Evolutionary conservation across 2,113 vertebrate species (phyloP), one percentile per base, ranked within the genome.

Genomic region (Pleuronectes platessa): DNA sequence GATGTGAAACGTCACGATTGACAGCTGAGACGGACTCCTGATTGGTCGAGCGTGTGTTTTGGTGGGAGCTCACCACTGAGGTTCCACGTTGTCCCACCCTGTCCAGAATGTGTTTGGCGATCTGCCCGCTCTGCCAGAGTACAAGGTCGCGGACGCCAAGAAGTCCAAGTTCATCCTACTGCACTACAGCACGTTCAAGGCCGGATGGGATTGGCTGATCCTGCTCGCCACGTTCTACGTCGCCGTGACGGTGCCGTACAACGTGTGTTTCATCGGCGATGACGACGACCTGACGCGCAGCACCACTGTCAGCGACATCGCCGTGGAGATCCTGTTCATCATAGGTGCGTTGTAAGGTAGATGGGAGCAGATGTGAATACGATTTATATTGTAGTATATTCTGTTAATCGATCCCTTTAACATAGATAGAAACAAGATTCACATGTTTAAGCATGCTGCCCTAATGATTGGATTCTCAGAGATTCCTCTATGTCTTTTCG

Each of bases 141-240:
- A 99, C 88, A 99, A 99, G 92, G 97, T 99, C 83, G 97, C 97
- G 26, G 97, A 98, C 88, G 97, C 97, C 92, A 98, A 99, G 94
- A 99, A 97, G 85, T 98, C 97, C 71, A 97, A 96, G 84, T 98
- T 98, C 93, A 98, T 99, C 91, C 87, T 99, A 82, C 94, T 99
- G 77, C 98, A 99, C 95, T 99, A 97, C 94, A 99, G 98, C 94
- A 97, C 96, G 78, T 97, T 98, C 83, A 99, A 99, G 95, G 97
- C 98, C 15, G 97, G 97, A 76, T 99, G 98, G 98, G 98, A 99
- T 90, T 99, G 97, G 98, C 93, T 99, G 81, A 99, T 99, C 88
- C 92, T 99, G 68, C 87, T 99, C 64, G 98, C 98, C 61, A 99
- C 97, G 45, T 99, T 99, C 93, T 99, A 99, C 92, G 97, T 99